phyloP scores from a whole-genome alignment of 2,113 vertebrate species.

The Mobula hypostoma region DNA sequence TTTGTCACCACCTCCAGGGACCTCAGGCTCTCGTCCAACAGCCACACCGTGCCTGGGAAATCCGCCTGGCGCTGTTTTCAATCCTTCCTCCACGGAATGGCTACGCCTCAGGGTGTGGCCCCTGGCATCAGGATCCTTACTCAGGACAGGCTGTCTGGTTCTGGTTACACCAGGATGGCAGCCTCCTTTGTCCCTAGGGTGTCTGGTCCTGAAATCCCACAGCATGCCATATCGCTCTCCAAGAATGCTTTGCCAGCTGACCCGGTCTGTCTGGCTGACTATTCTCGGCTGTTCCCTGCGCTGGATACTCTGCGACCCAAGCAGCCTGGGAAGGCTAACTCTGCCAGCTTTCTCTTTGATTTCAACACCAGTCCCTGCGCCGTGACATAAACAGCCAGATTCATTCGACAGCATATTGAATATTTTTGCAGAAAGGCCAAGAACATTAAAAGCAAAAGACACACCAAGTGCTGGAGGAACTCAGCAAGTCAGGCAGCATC shows the following conservation, averaged over 20 bases:
- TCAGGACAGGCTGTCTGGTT: not conserved
- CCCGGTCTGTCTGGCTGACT: not conserved
- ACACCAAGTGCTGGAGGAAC: too few species aligned
- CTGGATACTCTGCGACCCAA: not conserved
- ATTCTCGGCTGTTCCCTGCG: not conserved
- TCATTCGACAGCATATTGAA: not conserved
- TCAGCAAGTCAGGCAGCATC: too few species aligned
- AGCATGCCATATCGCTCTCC: constrained; percentile 19
- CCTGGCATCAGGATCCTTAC: not conserved
- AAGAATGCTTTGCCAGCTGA: not conserved
- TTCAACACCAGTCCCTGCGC: constrained; percentile 28
- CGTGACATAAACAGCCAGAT: constrained; percentile 17
- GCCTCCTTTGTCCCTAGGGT: not conserved
- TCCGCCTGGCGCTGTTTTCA: not conserved
- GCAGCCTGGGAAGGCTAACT: not conserved
- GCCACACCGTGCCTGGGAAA: not conserved
- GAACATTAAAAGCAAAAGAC: not conserved
- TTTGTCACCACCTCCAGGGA: not conserved
- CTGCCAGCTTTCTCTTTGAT: not conserved
- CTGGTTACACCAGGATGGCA: not conserved
- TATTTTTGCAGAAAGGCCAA: not conserved
- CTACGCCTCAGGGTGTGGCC: not conserved
- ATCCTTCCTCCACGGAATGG: not conserved
- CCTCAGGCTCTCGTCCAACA: not conserved
- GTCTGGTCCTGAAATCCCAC: constrained; percentile 35